Base-by-base conservation (phyloP, 2,113 vertebrate genomes). In the Phrynocephalus versicolor region DNA sequence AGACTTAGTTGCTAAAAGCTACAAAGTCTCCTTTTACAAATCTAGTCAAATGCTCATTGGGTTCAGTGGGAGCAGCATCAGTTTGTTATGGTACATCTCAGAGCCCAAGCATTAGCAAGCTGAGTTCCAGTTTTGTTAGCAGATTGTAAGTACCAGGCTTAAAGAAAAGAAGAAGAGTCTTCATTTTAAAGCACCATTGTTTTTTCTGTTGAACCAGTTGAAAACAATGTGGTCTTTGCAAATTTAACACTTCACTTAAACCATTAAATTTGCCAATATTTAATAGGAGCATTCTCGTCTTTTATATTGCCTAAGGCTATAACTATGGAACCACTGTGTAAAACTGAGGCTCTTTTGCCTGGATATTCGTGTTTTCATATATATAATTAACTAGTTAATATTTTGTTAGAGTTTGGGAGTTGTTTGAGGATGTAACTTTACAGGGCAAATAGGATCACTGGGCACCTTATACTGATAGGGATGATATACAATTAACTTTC, bases 221-320 rank as follows among this genome's bases (percentile, higher is more conserved):
- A 35, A 82, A 82, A 55, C 18, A 55, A 82, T 15, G 23, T 71
- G 35, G 15, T 35, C 57, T 62, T 18, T 60, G 37, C 37, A 35
- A 73, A 62, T 83, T 45, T 62, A 83, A 74, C 37, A 60, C 19
- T 83, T 73, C 71, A 83, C 70, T 64, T 83, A 60, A 73, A 45
- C 58, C 55, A 82, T 72, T 73, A 72, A 39, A 25, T 73, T 73
- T 19, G 6, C 55, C 33, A 60, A 69, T n/a, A 72, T 16, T 51
- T 73, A 51, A 72, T 30, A 55, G 30, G 51, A 72, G 18, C 33
- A 60, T 73, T 37, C 55, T 72, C 2, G 30, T 25, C 67, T 35
- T 82, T 72, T 73, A 58, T n/a, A 41, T 55, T 81, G 35, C 55
- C 10, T 60, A 69, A 73, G 35, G 37, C 51, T 60, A 33, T 60